Percentiles rank a stretch among this genome's conserved stretches.
Conservation (phyloP, 1,140 invertebrate species). For the Cylas formicarius region DNA sequence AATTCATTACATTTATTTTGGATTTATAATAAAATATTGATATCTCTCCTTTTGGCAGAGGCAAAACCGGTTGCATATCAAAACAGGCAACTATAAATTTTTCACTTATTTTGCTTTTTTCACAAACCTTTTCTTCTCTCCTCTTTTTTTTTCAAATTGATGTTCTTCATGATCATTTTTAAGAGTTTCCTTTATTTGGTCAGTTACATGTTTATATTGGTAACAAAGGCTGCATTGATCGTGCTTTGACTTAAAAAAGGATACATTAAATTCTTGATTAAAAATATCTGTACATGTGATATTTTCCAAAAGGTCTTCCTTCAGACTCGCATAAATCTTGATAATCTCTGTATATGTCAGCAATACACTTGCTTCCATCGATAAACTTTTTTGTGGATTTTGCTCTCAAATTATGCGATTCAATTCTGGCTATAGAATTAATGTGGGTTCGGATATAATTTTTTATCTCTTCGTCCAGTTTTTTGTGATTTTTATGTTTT, state of each 20-base stretch:
- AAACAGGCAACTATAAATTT: slow-evolving; percentile 25
- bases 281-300: slow-evolving; percentile 35
- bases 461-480: slow-evolving; percentile 28
- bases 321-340: slow-evolving; percentile 19
- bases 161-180: slow-evolving; percentile 9
- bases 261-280: slow-evolving; percentile 37
- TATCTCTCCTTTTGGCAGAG: slow-evolving; percentile 32
- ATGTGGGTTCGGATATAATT: slow-evolving; percentile 34
- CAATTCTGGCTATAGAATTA: slow-evolving; percentile 35
- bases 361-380: slow-evolving; percentile 34
- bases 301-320: slow-evolving; percentile 23
- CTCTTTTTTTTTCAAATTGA: slow-evolving; percentile 10
- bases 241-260: slow-evolving; percentile 32
- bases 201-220: slow-evolving; percentile 15
- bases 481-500: slow-evolving; percentile 35
- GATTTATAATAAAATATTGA: slow-evolving; percentile 41
- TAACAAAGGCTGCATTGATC: slow-evolving; percentile 18
- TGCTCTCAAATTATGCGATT: slow-evolving; percentile 35
- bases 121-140: slow-evolving; percentile 8
- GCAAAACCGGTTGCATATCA: slow-evolving; percentile 39
- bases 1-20: slow-evolving; percentile 43
- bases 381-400: slow-evolving; percentile 33
- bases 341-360: slow-evolving; percentile 37
- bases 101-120: slow-evolving; percentile 10
- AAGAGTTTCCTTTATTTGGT: slow-evolving; percentile 5